Evolutionary conservation across 2,797 vertebrate genomes (phyloP), one percentile per base, ranked within the genome.

Genomic region (Rhincodon typus): DNA sequence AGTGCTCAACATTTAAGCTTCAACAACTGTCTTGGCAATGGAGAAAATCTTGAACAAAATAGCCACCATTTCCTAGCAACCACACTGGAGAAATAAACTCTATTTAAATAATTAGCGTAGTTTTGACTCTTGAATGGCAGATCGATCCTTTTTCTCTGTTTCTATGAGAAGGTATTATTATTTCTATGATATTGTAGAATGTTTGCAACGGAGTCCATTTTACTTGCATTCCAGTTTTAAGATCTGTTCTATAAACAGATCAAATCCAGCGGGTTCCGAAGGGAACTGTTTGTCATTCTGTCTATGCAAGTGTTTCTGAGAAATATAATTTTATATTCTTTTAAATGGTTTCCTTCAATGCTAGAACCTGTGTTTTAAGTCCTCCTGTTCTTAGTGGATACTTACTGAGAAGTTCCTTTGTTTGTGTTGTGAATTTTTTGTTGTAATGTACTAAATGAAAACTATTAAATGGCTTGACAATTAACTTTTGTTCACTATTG

Each of bases 301-400:
- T 50, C 46, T 91, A 91, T 42, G 67, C 90, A 67, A 57, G 17
- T 94, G 23, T 30, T n/a, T 94, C 27, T 95, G 94, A 53, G 94
- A 77, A 95, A 34, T n/a, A 74, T 34, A 46, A 53, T 72, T 42
- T 27, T 72, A 10, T 6, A 70, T 72, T 72, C 67, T 72, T 94
- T 94, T 42, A 69, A 69, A 38, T 94, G 13, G 25, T 42, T 67
- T 27, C 23, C 67, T 12, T 23, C 67, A 69, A n/a, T 66, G 91
- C 42, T 74, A 46, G 15, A 21, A n/a, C n/a, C 1, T 95, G 74
- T 53, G 27, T 72, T 94, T 69, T 62, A 53, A 38, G 21, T 67
- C 25, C 66, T 67, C n/a, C 38, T 91, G 88, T 57, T 90, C 53
- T 90, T 21, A 66, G 30, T 34, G 88, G 88, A n/a, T 91, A 91